These are phyloP conservation scores for Herpetotheres cachinnans DNA, from an alignment of 2,113 vertebrate genomes.

Conservation along the genomic window DNA sequence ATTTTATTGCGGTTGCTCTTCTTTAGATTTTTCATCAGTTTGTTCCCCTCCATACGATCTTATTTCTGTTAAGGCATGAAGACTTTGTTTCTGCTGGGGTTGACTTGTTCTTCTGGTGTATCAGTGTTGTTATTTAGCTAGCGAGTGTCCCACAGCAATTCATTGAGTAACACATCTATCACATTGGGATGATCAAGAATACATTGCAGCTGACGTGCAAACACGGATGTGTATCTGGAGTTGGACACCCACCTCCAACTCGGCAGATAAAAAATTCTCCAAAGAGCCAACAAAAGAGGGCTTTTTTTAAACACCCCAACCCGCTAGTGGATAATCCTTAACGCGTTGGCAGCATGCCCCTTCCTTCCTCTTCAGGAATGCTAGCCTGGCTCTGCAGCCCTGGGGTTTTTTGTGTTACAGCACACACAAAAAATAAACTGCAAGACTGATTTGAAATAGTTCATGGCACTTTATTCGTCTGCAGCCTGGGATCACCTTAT, in stretches of 20 bases:
- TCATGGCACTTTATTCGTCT: not conserved
- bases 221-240: not conserved
- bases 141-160: not conserved
- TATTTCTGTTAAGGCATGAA: not conserved
- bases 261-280: not conserved
- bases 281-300: not conserved
- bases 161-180: not conserved
- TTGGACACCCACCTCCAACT: not conserved
- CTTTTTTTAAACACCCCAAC: not conserved
- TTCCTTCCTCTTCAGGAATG: not conserved
- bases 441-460: not conserved
- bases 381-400: not conserved
- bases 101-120: not conserved
- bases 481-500: not conserved
- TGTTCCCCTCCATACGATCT: not conserved
- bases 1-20: not conserved
- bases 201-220: not conserved
- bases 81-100: not conserved
- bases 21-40: not conserved
- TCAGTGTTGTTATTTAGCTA: not conserved
- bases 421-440: not conserved
- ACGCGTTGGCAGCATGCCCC: not conserved
- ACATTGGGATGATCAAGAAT: not conserved
- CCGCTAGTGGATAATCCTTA: not conserved
- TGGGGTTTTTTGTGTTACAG: not conserved